Evolutionary conservation across 2,113 vertebrate genomes (phyloP).

Genomic region (Pelusios castaneus): DNA sequence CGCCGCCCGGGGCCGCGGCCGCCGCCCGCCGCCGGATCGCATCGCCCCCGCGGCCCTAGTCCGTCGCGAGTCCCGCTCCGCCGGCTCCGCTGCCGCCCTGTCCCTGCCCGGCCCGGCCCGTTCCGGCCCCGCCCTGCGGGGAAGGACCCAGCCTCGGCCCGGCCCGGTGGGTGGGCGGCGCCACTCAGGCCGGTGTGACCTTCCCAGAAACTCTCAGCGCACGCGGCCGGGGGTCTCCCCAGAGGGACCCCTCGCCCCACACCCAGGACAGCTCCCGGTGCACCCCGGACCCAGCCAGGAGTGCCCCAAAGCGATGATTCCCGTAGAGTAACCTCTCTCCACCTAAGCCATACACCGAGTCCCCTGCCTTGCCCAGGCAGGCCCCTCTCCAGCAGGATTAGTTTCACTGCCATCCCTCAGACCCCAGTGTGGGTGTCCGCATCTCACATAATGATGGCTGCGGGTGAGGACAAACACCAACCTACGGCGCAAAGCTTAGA

Average conservation of each 20-base stretch:
- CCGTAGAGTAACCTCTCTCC: too few species aligned
- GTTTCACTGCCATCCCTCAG: too few species aligned
- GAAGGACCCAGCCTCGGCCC: conserved; percentile 38
- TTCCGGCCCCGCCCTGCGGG: neutral
- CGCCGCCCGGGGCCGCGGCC: conserved; percentile 4
- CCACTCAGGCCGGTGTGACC: neutral
- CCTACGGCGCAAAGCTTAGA: too few species aligned
- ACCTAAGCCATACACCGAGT: too few species aligned
- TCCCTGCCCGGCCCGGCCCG: neutral
- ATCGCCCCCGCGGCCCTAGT: neutral
- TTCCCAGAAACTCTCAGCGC: too few species aligned
- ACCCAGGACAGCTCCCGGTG: neutral
- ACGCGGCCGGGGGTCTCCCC: too few species aligned
- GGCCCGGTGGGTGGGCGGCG: neutral
- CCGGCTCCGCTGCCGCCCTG: conserved; percentile 36
- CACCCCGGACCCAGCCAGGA: neutral
- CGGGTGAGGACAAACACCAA: too few species aligned
- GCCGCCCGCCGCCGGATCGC: neutral
- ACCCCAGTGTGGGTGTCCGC: too few species aligned
- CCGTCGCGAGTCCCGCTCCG: neutral
- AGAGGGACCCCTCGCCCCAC: neutral
- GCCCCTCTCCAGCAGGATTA: too few species aligned
- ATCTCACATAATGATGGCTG: too few species aligned
- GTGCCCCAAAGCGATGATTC: too few species aligned
- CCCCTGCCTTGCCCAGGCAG: too few species aligned